A percentile compares a stretch with the other conserved stretches of the same genome.
These are phyloP conservation scores for Stenolophus ochropezus DNA, from an alignment of 2,888 invertebrate species.

Conservation along the genomic window DNA sequence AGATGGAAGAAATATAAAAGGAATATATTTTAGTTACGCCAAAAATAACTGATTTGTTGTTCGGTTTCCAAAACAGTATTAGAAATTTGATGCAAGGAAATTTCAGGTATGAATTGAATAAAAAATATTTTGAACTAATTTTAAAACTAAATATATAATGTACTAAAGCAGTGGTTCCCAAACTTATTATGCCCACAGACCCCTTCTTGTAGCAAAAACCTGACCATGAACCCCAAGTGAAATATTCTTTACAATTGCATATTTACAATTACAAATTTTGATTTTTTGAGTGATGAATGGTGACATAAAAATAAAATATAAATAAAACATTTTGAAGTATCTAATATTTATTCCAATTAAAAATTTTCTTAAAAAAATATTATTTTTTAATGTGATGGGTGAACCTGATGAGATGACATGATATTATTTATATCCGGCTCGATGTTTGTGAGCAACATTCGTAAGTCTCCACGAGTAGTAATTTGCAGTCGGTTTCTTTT, in stretches of 20 bases:
- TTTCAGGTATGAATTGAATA: no score
- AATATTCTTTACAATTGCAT: background rate
- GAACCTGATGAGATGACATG: conserved; percentile 15
- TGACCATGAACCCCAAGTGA: background rate
- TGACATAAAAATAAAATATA: conserved; percentile 37
- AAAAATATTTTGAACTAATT: no score
- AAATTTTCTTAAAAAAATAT: conserved; percentile 22
- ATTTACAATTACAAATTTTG: conserved; percentile 8
- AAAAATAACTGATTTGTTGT: no score
- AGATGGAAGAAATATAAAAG: no score
- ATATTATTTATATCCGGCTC: conserved; percentile 21
- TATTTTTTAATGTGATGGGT: conserved; percentile 9
- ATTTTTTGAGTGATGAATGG: conserved; percentile 30
- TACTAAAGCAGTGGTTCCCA: conserved; percentile 34
- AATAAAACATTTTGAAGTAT: conserved; percentile 5
- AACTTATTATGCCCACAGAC: conserved; percentile 6
- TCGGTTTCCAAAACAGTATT: no score
- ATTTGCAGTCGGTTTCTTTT: conserved; percentile 30
- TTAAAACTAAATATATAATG: no score
- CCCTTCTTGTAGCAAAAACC: conserved; percentile 2
- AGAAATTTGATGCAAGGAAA: no score
- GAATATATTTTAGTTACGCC: no score
- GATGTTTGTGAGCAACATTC: conserved; percentile 13
- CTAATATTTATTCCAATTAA: conserved; percentile 27
- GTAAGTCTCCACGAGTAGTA: conserved; percentile 19